Evolutionary conservation across 2,113 vertebrate genomes (phyloP), one percentile per base, ranked within the genome.

Genomic region (Physeter macrocephalus): DNA sequence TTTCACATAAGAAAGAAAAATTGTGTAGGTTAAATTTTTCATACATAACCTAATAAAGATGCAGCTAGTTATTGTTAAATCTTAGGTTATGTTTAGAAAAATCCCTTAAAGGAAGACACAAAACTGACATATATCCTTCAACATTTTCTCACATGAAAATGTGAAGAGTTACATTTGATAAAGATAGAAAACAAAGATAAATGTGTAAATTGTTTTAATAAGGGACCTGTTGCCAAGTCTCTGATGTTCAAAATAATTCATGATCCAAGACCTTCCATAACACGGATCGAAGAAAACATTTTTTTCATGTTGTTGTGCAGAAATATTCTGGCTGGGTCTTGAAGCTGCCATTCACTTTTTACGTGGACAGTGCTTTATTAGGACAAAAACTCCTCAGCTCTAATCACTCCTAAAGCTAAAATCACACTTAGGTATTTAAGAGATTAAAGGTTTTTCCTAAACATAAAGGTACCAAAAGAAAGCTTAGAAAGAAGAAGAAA

Each of bases 141-240:
- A 34, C n/a, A 77, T 97, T 90, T 92, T 94, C 69, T 93, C 74
- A 81, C 57, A 90, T 72, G 75, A 84, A 92, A 82, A 93, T 94
- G 15, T 81, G 61, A 77, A 88, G 84, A 87, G 34, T 93, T 89
- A 39, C 52, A 94, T 87, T 83, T 90, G 88, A 95, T 49, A 93
- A 94, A 81, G 57, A 77, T 29, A 61, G 57, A 88, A 88, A 77
- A 61, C 57, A 80, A 90, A 92, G 43, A 49, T 41, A 89, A 88
- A 88, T 43, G 12, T 84, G 27, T 66, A 81, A 62, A 52, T 64
- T 59, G 34, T 90, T 85, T 17, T 92, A 93, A 31, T 83, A 77
- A 80, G 46, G 86, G 82, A 93, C 59, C 67, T 80, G 20, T 17
- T 88, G 91, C 75, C 88, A 95, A 62, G 39, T 78, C 92, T 82